These are phyloP conservation scores for Xylota sylvarum DNA, from an alignment of 2,888 invertebrate species.

Conservation along the genomic window DNA sequence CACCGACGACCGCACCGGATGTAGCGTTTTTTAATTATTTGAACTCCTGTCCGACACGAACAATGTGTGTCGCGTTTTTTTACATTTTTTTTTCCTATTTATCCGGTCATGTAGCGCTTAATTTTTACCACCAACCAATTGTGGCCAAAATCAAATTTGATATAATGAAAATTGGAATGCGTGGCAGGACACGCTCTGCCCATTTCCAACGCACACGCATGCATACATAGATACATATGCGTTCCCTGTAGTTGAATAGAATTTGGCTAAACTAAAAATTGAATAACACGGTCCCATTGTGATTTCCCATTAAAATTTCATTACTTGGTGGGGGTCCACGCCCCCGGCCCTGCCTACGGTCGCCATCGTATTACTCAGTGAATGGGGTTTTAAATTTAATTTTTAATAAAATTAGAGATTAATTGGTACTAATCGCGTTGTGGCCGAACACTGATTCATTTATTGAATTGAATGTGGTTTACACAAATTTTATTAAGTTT, in stretches of 20 bases:
- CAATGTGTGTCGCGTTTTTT: constrained; percentile 13
- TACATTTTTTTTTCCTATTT: constrained; percentile 11
- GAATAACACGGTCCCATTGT: constrained; percentile 53
- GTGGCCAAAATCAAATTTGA: constrained; percentile 73
- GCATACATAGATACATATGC: background rate
- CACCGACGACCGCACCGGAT: constrained; percentile 52
- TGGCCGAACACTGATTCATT: constrained; percentile 63
- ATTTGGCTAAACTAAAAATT: constrained; percentile 50
- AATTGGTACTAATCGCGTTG: constrained; percentile 73
- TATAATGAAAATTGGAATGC: constrained; percentile 69
- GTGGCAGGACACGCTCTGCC: constrained; percentile 36
- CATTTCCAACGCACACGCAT: background rate
- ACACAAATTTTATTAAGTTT: constrained; percentile 70
- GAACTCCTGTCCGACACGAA: constrained; percentile 42
- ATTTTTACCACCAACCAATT: constrained; percentile 67
- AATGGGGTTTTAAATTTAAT: constrained; percentile 55
- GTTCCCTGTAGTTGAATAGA: constrained; percentile 18
- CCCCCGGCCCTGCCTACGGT: constrained; percentile 8
- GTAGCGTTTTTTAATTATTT: constrained; percentile 72
- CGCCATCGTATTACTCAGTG: background rate
- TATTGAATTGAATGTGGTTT: constrained; percentile 72
- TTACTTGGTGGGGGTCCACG: constrained; percentile 28
- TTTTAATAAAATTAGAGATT: constrained; percentile 75
- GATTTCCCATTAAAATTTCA: constrained; percentile 71
- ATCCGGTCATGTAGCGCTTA: constrained; percentile 41